Evolutionary conservation across 2,797 vertebrate species (phyloP), one percentile per base, ranked within the genome.

Genomic region (Botia kubotai): DNA sequence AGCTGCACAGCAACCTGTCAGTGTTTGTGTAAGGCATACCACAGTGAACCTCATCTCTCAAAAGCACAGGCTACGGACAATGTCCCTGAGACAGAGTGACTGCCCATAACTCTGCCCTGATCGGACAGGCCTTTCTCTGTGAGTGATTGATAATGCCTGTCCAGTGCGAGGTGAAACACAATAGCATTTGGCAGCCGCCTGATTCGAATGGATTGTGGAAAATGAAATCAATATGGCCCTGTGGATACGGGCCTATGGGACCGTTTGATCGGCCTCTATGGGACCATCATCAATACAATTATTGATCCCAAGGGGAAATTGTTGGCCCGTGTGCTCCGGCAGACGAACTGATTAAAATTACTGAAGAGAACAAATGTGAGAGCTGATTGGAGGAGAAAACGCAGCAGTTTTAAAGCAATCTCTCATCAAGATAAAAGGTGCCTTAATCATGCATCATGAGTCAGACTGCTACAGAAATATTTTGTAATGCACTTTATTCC

Each of bases 331-430:
- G 57, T 55, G 33, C 69, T 62, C 67, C 21, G 14, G 82, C 83
- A 55, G 66, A 76, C 63, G 48, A 82, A 74, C 83, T 85, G 83
- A 88, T 86, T 88, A 85, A 83, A 80, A 86, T 82, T 72, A 82
- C 66, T 14, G 29, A 68, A 36, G 14, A 82, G 83, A 86, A 86
- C 71, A 81, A 87, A 87, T 82, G 83, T 53, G 16, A 78, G 75
- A 76, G 82, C 76, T 83, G 70, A 83, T 86, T 63, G 68, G 80
- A 85, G 57, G 71, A 82, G 77, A 78, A 82, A 85, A 83, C n/a
- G 90, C 89, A 87, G 79, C 86, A 87, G 86, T 89, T 75, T 65
- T 91, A 91, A 92, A 92, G 90, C 90, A 89, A 90, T 87, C 85
- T 91, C 92, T 87, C 83, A 69, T 74, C 60, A 60, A 81, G 85